These are phyloP conservation scores for Plectus sambesii DNA, from an alignment of 1,140 invertebrate genomes.

Conservation along the genomic window DNA sequence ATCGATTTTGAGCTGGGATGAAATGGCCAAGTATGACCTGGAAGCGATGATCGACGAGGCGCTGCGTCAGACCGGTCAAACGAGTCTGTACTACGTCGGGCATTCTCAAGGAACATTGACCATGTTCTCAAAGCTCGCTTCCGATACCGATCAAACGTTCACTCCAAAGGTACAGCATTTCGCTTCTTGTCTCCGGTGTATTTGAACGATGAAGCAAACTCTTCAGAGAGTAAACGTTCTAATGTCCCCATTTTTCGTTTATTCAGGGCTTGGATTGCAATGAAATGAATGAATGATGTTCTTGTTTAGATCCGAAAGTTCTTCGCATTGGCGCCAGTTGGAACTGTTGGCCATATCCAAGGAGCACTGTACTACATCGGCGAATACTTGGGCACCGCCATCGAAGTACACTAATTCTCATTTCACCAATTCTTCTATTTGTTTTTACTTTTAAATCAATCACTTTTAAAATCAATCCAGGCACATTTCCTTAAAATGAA, in stretches of 20 bases:
- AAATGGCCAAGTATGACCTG: constrained; percentile 61
- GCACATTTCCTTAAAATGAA: no score
- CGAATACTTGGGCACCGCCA: constrained; percentile 10
- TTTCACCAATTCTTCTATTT: no score
- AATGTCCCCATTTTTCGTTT: no score
- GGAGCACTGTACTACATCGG: constrained; percentile 15
- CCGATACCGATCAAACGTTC: constrained; percentile 19
- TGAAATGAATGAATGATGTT: no score
- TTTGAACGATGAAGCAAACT: background rate
- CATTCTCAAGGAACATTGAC: constrained; percentile 50
- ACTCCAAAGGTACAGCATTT: constrained; percentile 14
- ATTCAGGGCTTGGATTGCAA: no score
- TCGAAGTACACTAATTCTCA: constrained; percentile 12
- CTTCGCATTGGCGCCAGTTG: constrained; percentile 28
- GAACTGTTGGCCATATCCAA: constrained; percentile 17
- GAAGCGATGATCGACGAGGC: constrained; percentile 59
- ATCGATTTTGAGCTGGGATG: no score
- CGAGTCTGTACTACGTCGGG: constrained; percentile 47
- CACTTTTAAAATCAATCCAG: constrained; percentile 7
- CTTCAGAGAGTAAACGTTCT: no score
- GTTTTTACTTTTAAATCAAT: constrained; percentile 13
- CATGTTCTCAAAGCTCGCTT: constrained; percentile 46
- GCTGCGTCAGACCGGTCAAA: constrained; percentile 46
- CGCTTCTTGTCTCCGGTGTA: no score
- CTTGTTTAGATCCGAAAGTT: constrained; percentile 29